Evolutionary conservation across 2,797 vertebrate species (phyloP).

Genomic region (Saxicola maurus): DNA sequence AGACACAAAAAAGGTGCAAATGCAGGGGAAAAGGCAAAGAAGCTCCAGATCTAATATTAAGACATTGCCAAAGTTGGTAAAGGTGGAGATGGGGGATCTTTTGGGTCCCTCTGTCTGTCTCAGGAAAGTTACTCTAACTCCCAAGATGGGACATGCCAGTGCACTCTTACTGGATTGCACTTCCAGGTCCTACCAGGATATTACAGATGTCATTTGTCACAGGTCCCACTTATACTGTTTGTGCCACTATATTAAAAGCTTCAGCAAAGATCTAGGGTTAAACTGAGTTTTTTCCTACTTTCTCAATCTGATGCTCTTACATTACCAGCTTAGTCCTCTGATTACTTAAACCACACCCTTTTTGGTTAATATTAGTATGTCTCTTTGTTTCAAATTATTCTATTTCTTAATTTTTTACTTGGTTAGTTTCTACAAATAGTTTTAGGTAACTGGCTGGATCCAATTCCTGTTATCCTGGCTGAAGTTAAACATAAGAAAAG

Average conservation of each 20-base stretch:
- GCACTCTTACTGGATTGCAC: rapidly evolving
- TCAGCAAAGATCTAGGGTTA: not conserved
- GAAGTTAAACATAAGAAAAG: not conserved
- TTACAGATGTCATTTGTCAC: not conserved
- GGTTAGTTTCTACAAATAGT: not conserved
- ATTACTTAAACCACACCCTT: not conserved
- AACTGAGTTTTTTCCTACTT: not conserved
- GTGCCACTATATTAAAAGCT: not conserved
- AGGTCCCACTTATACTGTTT: not conserved
- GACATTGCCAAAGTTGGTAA: not conserved
- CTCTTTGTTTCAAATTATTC: not conserved
- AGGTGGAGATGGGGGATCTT: not conserved
- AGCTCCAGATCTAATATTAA: not conserved
- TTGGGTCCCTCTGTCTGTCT: not conserved
- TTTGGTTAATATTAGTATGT: not conserved
- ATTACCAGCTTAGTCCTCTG: not conserved
- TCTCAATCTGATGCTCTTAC: not conserved
- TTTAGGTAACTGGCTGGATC: not conserved
- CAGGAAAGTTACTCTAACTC: not conserved
- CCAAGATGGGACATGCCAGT: not conserved
- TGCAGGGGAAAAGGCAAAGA: rapidly evolving
- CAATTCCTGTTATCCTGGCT: not conserved
- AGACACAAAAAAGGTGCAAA: not conserved
- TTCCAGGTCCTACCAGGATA: not conserved
- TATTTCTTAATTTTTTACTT: not conserved